Base-by-base conservation (phyloP, 1,140 invertebrate genomes). In the Macrobrachium rosenbergii region DNA sequence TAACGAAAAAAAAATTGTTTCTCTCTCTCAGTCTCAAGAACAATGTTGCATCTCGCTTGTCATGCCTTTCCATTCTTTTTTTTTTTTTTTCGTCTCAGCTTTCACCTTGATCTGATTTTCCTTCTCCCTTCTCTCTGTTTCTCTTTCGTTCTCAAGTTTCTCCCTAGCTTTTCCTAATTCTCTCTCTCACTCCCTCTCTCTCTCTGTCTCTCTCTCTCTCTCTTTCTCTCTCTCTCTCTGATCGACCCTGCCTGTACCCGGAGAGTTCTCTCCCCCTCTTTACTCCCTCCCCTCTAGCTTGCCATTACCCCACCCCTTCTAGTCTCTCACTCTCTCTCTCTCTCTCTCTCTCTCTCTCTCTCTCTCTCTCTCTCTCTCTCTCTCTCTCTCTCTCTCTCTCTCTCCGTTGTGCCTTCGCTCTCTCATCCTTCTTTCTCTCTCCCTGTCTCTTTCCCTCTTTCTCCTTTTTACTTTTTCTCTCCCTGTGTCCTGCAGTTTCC, bases 161-260 rank as follows among this genome's bases (percentile, higher is more conserved):
- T 83, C 82, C 75, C 82, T 83, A 43, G 58, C 82, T 83, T 52
- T 83, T 72, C 75, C 82, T 83, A 69, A 75, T 52, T 83, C 72
- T 83, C 82, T 83, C 82, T 83, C 82, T 83, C 82, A 76, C 82
- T 67, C 80, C 69, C 80, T 82, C 67, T 67, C 63, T 72, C 63
- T 82, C 63, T 72, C 67, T 69, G 63, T 79, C 77, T 79, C 23
- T n/a, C 37, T 8, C 28, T 59, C 77, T 21, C 45, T 58, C 82
- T 83, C 82, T 83, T 67, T 67, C 80, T 82, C 80, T 82, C 67
- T 67, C 63, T 72, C 63, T 82, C 63, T 72, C 67, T 69, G 63
- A 82, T 72, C 64, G 64, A 82, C 80, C 67, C 62, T 28, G 58
- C 23, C 67, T 82, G 80, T 82, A 59, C 67, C 52, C 67, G 43